Conservation (phyloP, 1,140 invertebrate species). For the Meteorus sp. region DNA sequence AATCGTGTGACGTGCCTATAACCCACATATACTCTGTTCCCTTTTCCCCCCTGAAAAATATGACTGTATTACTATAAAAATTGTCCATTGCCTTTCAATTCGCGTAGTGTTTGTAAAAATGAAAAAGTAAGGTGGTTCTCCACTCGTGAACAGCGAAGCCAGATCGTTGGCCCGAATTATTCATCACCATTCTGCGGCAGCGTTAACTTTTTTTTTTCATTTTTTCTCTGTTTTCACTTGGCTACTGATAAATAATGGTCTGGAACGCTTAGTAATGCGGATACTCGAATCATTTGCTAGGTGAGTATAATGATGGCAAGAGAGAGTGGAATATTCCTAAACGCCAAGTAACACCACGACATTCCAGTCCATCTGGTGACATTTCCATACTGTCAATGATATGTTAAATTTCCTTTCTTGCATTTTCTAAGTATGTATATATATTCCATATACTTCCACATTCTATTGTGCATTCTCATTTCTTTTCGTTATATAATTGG, state of each 20-base stretch:
- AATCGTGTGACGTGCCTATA: slow-evolving; percentile 37
- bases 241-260: slow-evolving; percentile 36
- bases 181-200: too few relatives aligned
- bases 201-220: too few relatives aligned
- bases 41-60: slow-evolving; percentile 28
- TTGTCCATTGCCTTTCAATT: not conserved
- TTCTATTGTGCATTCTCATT: slow-evolving; percentile 21
- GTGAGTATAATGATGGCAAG: slow-evolving; percentile 17
- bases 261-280: slow-evolving; percentile 32
- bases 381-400: not conserved
- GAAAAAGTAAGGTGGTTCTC: too few relatives aligned
- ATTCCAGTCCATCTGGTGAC: not conserved
- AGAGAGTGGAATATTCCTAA: not conserved
- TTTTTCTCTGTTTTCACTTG: not conserved
- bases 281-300: slow-evolving; percentile 36
- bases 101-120: too few relatives aligned
- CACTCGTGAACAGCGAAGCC: too few relatives aligned
- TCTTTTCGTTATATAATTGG: slow-evolving; percentile 24
- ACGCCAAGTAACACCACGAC: not conserved
- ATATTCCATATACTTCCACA: not conserved
- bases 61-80: slow-evolving; percentile 31
- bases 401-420: not conserved
- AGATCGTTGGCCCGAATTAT: too few relatives aligned
- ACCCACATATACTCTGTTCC: slow-evolving; percentile 18
- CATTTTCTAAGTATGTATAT: not conserved